Evolutionary conservation across 1,140 invertebrate species (phyloP).

Genomic region (Hermetia illucens): DNA sequence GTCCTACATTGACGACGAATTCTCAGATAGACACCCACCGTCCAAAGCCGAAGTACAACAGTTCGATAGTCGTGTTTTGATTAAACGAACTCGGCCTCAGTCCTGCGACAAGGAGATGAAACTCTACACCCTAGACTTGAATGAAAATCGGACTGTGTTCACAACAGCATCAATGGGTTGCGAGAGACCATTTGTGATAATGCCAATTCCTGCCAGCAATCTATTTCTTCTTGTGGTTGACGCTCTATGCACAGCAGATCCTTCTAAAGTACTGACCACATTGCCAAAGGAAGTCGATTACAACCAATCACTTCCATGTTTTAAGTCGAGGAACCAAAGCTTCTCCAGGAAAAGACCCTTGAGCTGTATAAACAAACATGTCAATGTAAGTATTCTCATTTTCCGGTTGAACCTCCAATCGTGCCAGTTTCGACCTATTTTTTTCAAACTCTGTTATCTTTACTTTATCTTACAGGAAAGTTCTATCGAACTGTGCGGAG

Average conservation of each 20-base stretch:
- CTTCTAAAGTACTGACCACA: conserved; percentile 30
- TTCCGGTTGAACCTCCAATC: neutral
- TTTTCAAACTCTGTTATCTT: conserved; percentile 5
- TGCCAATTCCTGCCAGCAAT: conserved; percentile 68
- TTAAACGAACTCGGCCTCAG: conserved; percentile 49
- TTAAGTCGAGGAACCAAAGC: conserved; percentile 41
- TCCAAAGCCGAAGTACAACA: conserved; percentile 36
- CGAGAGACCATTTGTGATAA: conserved; percentile 62
- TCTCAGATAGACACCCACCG: conserved; percentile 29
- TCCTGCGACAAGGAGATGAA: conserved; percentile 28
- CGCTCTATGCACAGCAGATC: conserved; percentile 40
- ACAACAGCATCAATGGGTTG: conserved; percentile 30
- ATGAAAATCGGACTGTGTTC: conserved; percentile 26
- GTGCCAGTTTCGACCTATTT: neutral
- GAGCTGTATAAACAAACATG: conserved; percentile 53
- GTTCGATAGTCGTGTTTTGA: conserved; percentile 42
- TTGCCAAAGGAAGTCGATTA: conserved; percentile 47
- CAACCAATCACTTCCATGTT: conserved; percentile 46
- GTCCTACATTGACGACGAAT: conserved; percentile 29
- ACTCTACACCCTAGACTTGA: conserved; percentile 28
- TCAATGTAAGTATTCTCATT: conserved; percentile 40
- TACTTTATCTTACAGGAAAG: conserved; percentile 30
- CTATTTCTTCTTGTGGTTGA: conserved; percentile 71
- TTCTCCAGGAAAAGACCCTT: conserved; percentile 43
- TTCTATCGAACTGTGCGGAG: conserved; percentile 36